Evolutionary conservation across 2,797 vertebrate species (phyloP), one percentile per base, ranked within the genome.

Genomic region (Cetoscarus ocellatus): DNA sequence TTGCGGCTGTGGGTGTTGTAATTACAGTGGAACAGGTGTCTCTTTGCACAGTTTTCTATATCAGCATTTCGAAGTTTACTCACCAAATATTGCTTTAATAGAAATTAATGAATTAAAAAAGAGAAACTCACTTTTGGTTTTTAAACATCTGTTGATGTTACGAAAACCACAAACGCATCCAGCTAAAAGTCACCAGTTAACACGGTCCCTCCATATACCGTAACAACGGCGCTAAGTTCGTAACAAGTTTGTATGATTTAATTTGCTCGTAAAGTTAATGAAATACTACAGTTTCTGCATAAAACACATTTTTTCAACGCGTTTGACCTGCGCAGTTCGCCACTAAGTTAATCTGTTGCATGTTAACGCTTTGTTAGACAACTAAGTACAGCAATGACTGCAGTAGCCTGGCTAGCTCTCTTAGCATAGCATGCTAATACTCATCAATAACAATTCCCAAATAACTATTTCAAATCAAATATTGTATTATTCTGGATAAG

Each of bases 221-320:
- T 27, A 27, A 27, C 27, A 27, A 27, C 27, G 27, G 38, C 35
- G 61, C 59, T 72, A 67, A 68, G 40, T 39, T 45, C 68, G 70
- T 57, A 75, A 86, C 75, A 87, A 92, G 80, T 91, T 88, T 75
- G 80, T 91, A 85, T 73, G 19, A 6, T 8, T 14, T 9, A 18
- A 70, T 13, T 34, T 60, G 45, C 35, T 14, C 51, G 53, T 48
- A 10, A 60, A 72, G 36, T 40, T 6, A 14, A 10, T 5, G 1
- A 0, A 39, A 35, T 36, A 7, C 0, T 0, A 1, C 1, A 7
- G 0, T 63, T 10, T 58, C 0, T 0, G 0, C 1, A 3, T 8
- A 27, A 11, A 56, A 19, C 4, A 5, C 1, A 1, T 3, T 1
- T 5, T 1, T 1, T 0, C 6, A 9, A 0, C 39, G 5, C 5